Evolutionary conservation across 2,113 vertebrate genomes (phyloP), one percentile per base, ranked within the genome.

Genomic region (Penelope pileata): DNA sequence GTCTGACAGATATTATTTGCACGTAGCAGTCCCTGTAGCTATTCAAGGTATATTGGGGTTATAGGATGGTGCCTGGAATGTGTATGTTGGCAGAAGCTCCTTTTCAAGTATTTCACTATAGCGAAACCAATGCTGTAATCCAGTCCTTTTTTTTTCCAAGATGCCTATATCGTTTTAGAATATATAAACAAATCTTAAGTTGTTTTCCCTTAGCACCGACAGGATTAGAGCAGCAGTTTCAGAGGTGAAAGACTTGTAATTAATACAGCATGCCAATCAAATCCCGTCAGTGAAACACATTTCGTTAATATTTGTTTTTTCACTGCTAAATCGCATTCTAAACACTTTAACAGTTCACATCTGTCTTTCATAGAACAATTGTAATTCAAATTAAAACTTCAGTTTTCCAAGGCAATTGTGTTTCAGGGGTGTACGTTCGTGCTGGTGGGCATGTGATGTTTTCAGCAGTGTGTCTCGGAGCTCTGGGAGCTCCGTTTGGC

Each of bases 261-360:
- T 97, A 97, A 96, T 97, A 93, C 77, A 75, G 51, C 84, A 88
- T 93, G 94, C 84, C 95, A 95, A 95, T 96, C 96, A 96, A 93
- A 88, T 86, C 74, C 58, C 73, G 76, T 88, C 90, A 72, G 91
- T 47, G 56, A 83, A 85, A 69, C 45, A 60, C 14, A 79, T 81
- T 97, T 95, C 75, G 58, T 95, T 94, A 96, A 95, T 94, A 89
- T 88, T 83, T 95, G 63, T 7, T 85, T 82, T 94, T 87, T 93
- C 72, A 92, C 75, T 83, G 34, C 94, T 95, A 91, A 95, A 80
- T 82, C 69, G 42, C 1, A 32, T 91, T 95, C 93, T 92, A 94
- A 97, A 95, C 86, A 96, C 94, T 96, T 77, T 90, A 92, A 80
- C 59, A 19, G 84, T 81, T 93, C 94, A 96, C 96, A 97, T 95